A percentile compares a stretch with the other conserved stretches of the same genome.
These are phyloP conservation scores for Silurus glanis DNA, from an alignment of 2,113 vertebrate genomes.

Conservation along the genomic window DNA sequence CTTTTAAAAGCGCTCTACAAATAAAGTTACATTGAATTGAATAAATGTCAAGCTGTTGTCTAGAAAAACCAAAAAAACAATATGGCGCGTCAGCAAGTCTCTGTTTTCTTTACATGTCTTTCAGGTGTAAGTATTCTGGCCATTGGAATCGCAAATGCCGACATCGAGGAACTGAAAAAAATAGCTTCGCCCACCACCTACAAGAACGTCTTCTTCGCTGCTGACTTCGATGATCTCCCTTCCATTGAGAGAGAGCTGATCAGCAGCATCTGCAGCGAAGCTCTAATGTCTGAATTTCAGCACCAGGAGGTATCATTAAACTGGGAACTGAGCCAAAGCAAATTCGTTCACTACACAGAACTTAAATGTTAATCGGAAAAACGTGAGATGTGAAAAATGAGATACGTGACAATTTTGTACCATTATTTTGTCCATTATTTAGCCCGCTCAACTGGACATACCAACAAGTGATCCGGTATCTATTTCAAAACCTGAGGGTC, in stretches of 20 bases:
- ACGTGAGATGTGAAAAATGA: too few relatives aligned
- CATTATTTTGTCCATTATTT: neutral
- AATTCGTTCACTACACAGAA: neutral
- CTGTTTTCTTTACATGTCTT: neutral
- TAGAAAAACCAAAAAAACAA: neutral
- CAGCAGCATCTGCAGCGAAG: conserved; percentile 74
- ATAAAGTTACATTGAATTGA: too few relatives aligned
- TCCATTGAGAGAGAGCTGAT: conserved; percentile 81
- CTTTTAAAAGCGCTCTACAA: too few relatives aligned
- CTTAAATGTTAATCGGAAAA: neutral
- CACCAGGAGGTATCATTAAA: conserved; percentile 42
- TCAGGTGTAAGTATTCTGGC: conserved; percentile 81
- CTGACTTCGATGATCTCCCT: conserved; percentile 79
- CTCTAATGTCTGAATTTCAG: conserved; percentile 68
- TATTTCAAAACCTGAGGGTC: conserved; percentile 67
- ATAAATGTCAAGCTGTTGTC: neutral
- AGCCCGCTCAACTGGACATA: conserved; percentile 70
- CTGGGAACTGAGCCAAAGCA: neutral
- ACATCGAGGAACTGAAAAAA: conserved; percentile 75
- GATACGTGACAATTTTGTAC: neutral
- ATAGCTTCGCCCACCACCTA: conserved; percentile 75
- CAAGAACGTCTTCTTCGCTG: conserved; percentile 77
- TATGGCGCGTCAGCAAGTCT: neutral
- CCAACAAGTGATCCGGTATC: conserved; percentile 68
- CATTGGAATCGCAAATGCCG: conserved; percentile 81